Conservation (phyloP, 2,797 vertebrate species). For the Phyllotis vaccarum region DNA sequence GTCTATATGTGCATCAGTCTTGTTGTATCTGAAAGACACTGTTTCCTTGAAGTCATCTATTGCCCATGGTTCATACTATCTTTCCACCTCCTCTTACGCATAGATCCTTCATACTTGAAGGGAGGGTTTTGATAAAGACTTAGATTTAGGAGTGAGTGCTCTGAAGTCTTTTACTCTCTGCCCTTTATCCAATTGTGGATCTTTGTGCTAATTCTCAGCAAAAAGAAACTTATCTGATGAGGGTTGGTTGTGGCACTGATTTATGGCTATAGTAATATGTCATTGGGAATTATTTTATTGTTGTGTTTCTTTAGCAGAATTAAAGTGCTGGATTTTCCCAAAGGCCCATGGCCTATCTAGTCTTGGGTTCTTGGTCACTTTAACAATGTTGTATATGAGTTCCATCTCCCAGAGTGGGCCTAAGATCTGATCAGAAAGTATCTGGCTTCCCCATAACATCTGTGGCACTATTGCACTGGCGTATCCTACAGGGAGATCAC, state of each 20-base stretch:
- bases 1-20: neutral
- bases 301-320: neutral
- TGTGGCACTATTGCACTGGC: neutral
- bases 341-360: neutral
- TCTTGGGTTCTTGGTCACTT: neutral
- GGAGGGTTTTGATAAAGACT: neutral
- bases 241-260: neutral
- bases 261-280: neutral
- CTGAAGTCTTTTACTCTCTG: neutral
- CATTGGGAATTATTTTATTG: neutral
- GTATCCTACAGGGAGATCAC: neutral
- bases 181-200: neutral
- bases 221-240: neutral
- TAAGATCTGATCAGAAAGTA: neutral
- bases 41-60: neutral
- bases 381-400: neutral
- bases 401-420: no score
- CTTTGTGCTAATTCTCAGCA: neutral
- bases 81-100: neutral
- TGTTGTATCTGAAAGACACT: neutral
- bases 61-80: neutral
- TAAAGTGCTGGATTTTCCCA: neutral
- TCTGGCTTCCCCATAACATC: neutral
- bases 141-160: neutral
- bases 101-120: neutral